Evolutionary conservation across 37 sponge, comb jelly and placozoan species (phyloP).

Genomic region (Ianthella basta): DNA sequence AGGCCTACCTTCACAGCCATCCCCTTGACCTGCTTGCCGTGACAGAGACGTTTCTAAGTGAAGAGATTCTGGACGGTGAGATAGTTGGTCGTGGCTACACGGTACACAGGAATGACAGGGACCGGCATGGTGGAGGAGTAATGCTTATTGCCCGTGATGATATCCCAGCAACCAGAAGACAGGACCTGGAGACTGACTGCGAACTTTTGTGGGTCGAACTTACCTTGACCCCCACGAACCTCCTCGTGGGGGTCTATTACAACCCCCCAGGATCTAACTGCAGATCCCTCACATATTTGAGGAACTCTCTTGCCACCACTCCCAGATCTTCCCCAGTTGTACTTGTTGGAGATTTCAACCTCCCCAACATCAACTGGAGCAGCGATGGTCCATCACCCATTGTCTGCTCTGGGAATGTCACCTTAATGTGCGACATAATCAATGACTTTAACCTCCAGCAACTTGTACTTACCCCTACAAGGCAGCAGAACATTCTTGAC

Average conservation of each 20-base stretch:
- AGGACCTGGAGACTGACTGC: conserved; percentile 26
- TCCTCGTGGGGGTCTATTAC: conserved; percentile 5
- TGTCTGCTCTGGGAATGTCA: not conserved
- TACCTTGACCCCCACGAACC: not conserved
- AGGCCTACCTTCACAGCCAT: not conserved
- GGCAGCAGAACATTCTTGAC: not conserved
- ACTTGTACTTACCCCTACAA: conserved; percentile 8
- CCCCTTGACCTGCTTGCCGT: not conserved
- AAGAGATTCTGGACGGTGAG: not conserved
- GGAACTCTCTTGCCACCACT: not conserved
- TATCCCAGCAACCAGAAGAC: conserved; percentile 30
- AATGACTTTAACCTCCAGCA: not conserved
- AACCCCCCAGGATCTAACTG: conserved; percentile 1
- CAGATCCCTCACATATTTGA: not conserved
- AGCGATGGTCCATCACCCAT: not conserved
- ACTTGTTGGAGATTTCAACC: conserved; percentile 7
- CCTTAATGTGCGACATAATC: not conserved
- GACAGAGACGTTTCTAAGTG: conserved; percentile 20
- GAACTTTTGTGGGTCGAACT: conserved; percentile 18
- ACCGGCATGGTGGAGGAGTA: conserved; percentile 38
- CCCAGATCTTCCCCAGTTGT: not conserved
- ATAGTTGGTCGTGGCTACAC: not conserved
- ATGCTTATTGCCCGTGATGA: conserved; percentile 11
- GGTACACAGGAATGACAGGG: conserved; percentile 5
- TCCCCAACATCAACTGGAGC: conserved; percentile 2